Percentiles rank a stretch among this genome's conserved stretches.
These are phyloP conservation scores for Isichthys henryi DNA, from an alignment of 2,113 vertebrate genomes.

Conservation along the genomic window DNA sequence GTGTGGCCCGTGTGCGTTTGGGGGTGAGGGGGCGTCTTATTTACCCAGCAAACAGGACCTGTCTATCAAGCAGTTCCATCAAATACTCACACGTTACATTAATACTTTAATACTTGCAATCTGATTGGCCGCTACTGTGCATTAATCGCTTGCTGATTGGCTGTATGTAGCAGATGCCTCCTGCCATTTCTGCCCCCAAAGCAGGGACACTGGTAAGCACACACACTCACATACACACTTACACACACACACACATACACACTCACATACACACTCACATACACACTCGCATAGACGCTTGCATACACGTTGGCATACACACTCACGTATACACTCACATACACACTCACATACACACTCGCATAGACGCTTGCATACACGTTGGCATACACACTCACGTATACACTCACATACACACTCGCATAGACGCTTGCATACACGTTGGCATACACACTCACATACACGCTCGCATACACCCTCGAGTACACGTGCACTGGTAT, in stretches of 20 bases:
- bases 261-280: background rate
- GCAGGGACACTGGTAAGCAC: slow-evolving; percentile 11
- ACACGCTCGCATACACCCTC: background rate
- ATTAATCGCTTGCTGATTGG: background rate
- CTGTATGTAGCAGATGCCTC: background rate
- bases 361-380: too few relatives aligned
- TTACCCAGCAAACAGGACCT: slow-evolving; percentile 1
- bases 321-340: too few relatives aligned
- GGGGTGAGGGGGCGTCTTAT: background rate
- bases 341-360: too few relatives aligned
- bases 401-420: too few relatives aligned
- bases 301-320: background rate
- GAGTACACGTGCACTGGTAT: background rate
- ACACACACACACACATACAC: too few relatives aligned
- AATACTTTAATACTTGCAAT: background rate
- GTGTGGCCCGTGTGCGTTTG: background rate
- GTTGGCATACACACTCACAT: background rate
- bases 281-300: background rate
- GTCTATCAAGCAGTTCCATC: background rate
- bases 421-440: too few relatives aligned
- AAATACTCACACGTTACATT: background rate
- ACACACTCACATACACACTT: background rate
- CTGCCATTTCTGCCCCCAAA: slow-evolving; percentile 18
- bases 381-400: too few relatives aligned
- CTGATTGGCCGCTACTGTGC: slow-evolving; percentile 19